Conservation (phyloP, 1,140 invertebrate genomes). For the Apis florea region DNA sequence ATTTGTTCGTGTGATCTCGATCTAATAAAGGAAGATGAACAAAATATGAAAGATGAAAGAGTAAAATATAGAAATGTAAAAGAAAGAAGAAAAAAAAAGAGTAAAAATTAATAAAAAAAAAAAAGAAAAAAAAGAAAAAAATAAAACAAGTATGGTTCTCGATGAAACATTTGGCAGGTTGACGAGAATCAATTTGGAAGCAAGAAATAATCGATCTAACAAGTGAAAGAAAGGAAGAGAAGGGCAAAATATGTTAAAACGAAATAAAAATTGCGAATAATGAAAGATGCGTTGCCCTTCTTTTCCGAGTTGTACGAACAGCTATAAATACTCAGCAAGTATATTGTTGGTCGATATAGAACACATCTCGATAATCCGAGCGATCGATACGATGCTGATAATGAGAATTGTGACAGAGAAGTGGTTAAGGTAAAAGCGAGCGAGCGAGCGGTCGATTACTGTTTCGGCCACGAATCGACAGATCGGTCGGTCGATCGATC, state of each 20-base stretch:
- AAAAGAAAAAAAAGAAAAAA: not conserved
- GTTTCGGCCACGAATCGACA: not conserved
- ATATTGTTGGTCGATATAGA: constrained; percentile 63
- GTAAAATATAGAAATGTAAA: too few species aligned
- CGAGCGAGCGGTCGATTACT: constrained; percentile 20
- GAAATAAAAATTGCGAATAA: constrained; percentile 14
- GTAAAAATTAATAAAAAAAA: not conserved
- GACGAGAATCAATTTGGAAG: not conserved
- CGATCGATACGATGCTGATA: constrained; percentile 46
- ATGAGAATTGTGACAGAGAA: constrained; percentile 19
- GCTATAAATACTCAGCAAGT: constrained; percentile 54
- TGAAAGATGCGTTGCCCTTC: constrained; percentile 49
- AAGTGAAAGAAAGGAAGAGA: not conserved
- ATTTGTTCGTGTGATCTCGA: constrained; percentile 17
- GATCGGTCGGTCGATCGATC: constrained; percentile 36
- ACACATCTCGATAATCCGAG: constrained; percentile 66
- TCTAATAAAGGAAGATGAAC: not conserved
- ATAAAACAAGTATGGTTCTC: not conserved
- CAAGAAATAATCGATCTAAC: not conserved
- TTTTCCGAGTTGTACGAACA: constrained; percentile 46
- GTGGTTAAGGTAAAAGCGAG: constrained; percentile 8
- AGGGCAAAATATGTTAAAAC: not conserved
- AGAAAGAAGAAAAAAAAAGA: not conserved
- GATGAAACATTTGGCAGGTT: not conserved
- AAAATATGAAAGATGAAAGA: not conserved